phyloP scores from a whole-genome alignment of 2,888 invertebrate genomes.

The Mantis religiosa region DNA sequence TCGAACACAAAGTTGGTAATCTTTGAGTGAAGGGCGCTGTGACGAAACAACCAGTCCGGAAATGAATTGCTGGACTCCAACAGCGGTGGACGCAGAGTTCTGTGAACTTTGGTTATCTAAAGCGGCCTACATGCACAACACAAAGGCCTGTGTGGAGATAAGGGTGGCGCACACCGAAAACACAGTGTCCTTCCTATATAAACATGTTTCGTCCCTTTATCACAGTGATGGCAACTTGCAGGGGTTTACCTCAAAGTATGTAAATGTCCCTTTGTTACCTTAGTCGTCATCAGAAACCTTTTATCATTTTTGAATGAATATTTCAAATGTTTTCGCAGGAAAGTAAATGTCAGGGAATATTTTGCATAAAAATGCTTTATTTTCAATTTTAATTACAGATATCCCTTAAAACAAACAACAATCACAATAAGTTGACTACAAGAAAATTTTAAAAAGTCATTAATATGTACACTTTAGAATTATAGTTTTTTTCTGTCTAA shows the following conservation, averaged over 20 bases:
- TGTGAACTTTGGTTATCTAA: not conserved
- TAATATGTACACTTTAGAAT: too few species aligned
- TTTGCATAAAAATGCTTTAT: too few species aligned
- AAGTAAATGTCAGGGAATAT: too few species aligned
- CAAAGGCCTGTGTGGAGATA: not conserved
- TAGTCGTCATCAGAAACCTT: not conserved
- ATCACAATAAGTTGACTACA: too few species aligned
- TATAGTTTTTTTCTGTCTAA: too few species aligned
- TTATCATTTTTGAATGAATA: not conserved
- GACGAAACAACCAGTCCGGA: not conserved
- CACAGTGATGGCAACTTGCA: not conserved
- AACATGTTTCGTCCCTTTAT: not conserved
- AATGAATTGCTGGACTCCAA: not conserved
- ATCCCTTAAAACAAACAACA: too few species aligned
- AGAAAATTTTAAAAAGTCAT: too few species aligned
- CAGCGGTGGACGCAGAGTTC: not conserved
- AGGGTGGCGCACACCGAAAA: not conserved
- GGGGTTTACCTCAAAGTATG: not conserved
- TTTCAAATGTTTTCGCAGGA: too few species aligned
- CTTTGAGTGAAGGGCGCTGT: not conserved
- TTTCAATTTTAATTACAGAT: too few species aligned
- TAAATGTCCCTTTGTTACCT: not conserved
- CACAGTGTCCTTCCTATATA: not conserved
- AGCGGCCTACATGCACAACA: not conserved
- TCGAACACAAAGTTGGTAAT: not conserved